Percentiles rank a stretch among this genome's conserved stretches.
phyloP scores from a whole-genome alignment of 2,113 vertebrate genomes.

The Isichthys henryi region DNA sequence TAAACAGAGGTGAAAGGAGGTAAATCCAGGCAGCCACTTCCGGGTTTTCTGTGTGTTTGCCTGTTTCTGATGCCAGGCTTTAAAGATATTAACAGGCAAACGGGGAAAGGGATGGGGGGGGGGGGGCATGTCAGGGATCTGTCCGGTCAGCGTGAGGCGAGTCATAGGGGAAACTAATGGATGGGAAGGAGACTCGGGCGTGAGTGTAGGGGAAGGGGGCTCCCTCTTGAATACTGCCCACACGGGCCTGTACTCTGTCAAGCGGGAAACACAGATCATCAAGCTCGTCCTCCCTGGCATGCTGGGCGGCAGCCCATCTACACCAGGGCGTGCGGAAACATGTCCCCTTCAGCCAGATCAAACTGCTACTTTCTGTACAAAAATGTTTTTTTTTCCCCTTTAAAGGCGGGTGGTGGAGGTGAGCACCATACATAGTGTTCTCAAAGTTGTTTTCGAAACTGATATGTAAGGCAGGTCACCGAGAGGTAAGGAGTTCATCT shows the following conservation, averaged over 20 bases:
- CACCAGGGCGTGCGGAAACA: conserved; percentile 16
- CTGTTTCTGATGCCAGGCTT: background rate
- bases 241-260: background rate
- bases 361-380: conserved; percentile 19
- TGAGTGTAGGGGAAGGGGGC: background rate
- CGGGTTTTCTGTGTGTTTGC: background rate
- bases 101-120: background rate
- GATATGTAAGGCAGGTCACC: conserved; percentile 21
- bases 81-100: conserved; percentile 15
- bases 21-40: background rate
- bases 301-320: conserved; percentile 17
- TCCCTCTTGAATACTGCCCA: background rate
- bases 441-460: conserved; percentile 19
- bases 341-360: conserved; percentile 13
- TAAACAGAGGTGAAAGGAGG: conserved; percentile 17
- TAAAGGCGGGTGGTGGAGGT: conserved; percentile 6
- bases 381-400: conserved; percentile 10
- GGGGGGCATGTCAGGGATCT: background rate
- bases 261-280: background rate
- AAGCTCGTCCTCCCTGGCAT: background rate
- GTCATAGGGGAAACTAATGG: background rate
- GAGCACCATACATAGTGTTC: conserved; percentile 20
- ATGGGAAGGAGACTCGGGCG: background rate
- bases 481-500: conserved; percentile 22
- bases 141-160: background rate